Conservation (phyloP, 2,888 invertebrate species). For the Toxonevra muliebris region DNA sequence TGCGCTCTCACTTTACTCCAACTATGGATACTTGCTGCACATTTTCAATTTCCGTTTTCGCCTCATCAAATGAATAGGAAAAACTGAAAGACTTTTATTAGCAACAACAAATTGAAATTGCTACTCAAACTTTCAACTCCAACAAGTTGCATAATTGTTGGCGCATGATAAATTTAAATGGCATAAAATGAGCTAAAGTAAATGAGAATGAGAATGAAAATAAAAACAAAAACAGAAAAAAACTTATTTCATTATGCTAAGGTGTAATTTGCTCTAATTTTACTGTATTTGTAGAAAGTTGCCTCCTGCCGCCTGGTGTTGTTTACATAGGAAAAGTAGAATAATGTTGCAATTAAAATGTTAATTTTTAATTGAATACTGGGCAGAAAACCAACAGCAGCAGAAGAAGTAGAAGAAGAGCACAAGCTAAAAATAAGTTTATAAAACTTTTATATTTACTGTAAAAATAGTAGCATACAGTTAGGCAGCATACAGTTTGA, state of each 20-base stretch:
- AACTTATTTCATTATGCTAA: slow-evolving; percentile 33
- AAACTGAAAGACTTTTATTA: slow-evolving; percentile 36
- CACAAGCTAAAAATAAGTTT: background rate
- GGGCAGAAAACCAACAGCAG: background rate
- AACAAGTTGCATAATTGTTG: slow-evolving; percentile 59
- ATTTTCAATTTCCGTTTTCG: no score
- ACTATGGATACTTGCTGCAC: no score
- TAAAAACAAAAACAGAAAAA: slow-evolving; percentile 26
- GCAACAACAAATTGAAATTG: slow-evolving; percentile 50
- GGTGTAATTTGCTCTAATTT: slow-evolving; percentile 12
- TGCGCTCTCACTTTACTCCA: no score
- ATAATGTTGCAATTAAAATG: slow-evolving; percentile 57
- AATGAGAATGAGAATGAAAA: background rate
- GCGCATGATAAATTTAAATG: slow-evolving; percentile 55
- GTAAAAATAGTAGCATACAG: slow-evolving; percentile 18
- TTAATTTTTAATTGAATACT: slow-evolving; percentile 57
- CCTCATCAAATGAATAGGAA: no score
- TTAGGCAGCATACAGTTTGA: slow-evolving; percentile 19
- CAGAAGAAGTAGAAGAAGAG: slow-evolving; percentile 5
- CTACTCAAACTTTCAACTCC: slow-evolving; percentile 36
- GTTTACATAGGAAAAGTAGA: slow-evolving; percentile 35
- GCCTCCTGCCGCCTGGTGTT: no score
- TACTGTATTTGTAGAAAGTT: no score
- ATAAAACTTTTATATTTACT: slow-evolving; percentile 14
- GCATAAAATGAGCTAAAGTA: slow-evolving; percentile 25